Conservation (phyloP, 1,140 invertebrate species). For the Bicyclus anynana region DNA sequence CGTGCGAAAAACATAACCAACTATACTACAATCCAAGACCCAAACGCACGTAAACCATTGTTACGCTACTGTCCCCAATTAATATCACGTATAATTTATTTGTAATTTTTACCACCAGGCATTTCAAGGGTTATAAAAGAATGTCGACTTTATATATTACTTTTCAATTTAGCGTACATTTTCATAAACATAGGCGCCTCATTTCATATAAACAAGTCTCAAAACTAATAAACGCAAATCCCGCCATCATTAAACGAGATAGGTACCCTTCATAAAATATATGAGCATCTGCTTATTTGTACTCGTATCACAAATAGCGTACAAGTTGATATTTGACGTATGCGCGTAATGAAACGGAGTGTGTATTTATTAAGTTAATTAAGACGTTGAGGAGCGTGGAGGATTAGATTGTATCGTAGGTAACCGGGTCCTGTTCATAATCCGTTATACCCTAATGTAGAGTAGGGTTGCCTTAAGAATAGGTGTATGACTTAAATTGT, state of each 20-base stretch:
- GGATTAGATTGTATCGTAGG: slow-evolving; percentile 20
- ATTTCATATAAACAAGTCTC: neutral
- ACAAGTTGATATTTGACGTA: slow-evolving; percentile 64
- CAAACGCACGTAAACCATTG: too few species aligned
- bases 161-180: too few species aligned
- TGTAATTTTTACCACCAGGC: too few species aligned
- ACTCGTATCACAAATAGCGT: slow-evolving; percentile 16
- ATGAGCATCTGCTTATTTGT: slow-evolving; percentile 10
- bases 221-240: slow-evolving; percentile 11
- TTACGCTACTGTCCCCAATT: too few species aligned
- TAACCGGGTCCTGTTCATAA: slow-evolving; percentile 10
- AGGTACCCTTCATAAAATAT: slow-evolving; percentile 5
- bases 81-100: too few species aligned
- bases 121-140: too few species aligned
- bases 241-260: slow-evolving; percentile 6
- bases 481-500: too few species aligned
- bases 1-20: too few species aligned
- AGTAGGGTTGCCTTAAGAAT: too few species aligned
- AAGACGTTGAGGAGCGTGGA: slow-evolving; percentile 44
- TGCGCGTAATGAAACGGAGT: slow-evolving; percentile 70
- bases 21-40: too few species aligned
- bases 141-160: too few species aligned
- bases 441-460: neutral
- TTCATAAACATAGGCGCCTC: too few species aligned
- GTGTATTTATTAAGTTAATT: slow-evolving; percentile 75